phyloP scores from a whole-genome alignment of 2,888 invertebrate species.

The Drymonia ruficornis region DNA sequence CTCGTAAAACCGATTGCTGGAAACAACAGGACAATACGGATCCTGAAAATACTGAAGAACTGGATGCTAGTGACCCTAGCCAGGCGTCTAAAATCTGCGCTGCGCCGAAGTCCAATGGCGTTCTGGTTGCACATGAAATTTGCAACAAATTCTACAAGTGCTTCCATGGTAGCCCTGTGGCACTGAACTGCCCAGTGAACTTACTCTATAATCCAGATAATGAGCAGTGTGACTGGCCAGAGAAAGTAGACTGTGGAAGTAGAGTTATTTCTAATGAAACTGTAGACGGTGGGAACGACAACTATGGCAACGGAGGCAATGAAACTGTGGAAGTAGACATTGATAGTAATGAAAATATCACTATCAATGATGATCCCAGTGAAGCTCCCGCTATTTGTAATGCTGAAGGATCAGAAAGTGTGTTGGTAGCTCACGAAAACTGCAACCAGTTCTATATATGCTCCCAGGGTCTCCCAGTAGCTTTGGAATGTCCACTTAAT shows the following conservation, averaged over 20 bases:
- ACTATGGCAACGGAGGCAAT: neutral
- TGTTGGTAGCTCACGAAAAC: slow-evolving; percentile 32
- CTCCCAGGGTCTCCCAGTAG: slow-evolving; percentile 27
- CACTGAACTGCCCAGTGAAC: slow-evolving; percentile 17
- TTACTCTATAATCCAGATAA: slow-evolving; percentile 21
- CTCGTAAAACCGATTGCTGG: neutral
- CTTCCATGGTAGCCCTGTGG: slow-evolving; percentile 12
- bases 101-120: slow-evolving; percentile 15
- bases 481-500: slow-evolving; percentile 25
- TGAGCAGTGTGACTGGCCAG: slow-evolving; percentile 30
- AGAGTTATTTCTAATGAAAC: slow-evolving; percentile 10
- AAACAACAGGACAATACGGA: neutral
- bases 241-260: slow-evolving; percentile 24
- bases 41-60: neutral
- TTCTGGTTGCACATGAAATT: slow-evolving; percentile 29
- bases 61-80: slow-evolving; percentile 7
- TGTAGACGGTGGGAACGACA: neutral
- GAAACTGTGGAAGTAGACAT: neutral
- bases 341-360: neutral
- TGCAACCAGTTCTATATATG: slow-evolving; percentile 43
- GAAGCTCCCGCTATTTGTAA: slow-evolving; percentile 8
- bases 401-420: neutral
- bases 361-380: slow-evolving; percentile 9
- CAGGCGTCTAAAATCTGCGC: slow-evolving; percentile 17
- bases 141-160: slow-evolving; percentile 34